Evolutionary conservation across 1,140 invertebrate genomes (phyloP).

Genomic region (Pseudomyrmex flavicornis): DNA sequence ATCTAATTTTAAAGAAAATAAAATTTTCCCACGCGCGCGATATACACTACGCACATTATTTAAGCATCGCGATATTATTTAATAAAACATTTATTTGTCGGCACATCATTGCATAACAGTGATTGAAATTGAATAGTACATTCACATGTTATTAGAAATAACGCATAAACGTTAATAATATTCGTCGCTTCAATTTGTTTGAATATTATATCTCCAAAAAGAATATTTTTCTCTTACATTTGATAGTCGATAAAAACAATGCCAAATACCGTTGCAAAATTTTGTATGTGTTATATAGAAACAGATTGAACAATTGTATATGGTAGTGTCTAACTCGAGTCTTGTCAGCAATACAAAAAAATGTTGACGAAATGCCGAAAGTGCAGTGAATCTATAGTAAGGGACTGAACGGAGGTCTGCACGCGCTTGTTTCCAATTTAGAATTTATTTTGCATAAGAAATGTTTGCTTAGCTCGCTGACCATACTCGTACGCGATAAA

Average conservation of each 20-base stretch:
- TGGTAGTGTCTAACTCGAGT: neutral
- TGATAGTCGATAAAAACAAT: neutral
- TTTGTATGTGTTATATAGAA: neutral
- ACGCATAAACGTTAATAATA: neutral
- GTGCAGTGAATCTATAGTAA: constrained; percentile 34
- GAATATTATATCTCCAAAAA: neutral
- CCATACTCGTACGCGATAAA: constrained; percentile 37
- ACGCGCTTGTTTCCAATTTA: constrained; percentile 29
- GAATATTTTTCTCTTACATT: neutral
- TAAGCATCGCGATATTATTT: neutral
- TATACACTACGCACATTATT: no score
- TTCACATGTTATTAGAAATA: neutral
- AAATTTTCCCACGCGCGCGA: neutral
- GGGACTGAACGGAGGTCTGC: neutral
- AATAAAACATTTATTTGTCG: neutral
- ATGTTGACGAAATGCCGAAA: constrained; percentile 44
- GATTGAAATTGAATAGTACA: neutral
- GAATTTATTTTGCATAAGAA: constrained; percentile 52
- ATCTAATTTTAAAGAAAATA: neutral
- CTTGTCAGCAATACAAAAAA: constrained; percentile 43
- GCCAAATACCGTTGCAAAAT: neutral
- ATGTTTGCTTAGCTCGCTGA: constrained; percentile 31
- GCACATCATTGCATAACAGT: neutral
- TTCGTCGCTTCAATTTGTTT: neutral
- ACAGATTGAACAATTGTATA: constrained; percentile 34